Percentiles rank a stretch among this genome's conserved stretches.
Evolutionary conservation across 2,888 invertebrate genomes (phyloP).

Genomic region (Netelia inedita): DNA sequence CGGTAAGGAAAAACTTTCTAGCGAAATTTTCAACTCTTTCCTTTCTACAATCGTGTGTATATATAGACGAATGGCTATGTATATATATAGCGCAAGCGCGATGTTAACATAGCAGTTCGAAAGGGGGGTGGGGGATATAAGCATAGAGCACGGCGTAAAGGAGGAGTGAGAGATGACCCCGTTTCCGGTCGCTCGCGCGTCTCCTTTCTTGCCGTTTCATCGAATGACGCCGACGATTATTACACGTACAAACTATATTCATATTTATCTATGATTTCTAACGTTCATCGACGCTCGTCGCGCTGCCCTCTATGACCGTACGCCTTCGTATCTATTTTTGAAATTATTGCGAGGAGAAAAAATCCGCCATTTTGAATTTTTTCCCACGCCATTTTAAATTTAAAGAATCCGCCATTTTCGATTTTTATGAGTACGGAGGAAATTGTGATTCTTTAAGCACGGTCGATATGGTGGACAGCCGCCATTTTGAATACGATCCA

Average conservation of each 20-base stretch:
- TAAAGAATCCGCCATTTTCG: no score
- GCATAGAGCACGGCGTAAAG: constrained; percentile 31
- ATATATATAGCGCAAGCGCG: neutral
- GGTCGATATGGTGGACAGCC: no score
- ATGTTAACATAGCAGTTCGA: no score
- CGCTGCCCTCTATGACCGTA: constrained; percentile 15
- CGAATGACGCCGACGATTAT: constrained; percentile 54
- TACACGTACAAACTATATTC: neutral
- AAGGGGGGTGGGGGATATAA: constrained; percentile 17
- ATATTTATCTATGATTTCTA: constrained; percentile 4
- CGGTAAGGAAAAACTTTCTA: constrained; percentile 72
- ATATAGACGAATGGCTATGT: neutral
- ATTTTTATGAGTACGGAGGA: no score
- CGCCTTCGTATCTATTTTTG: constrained; percentile 11
- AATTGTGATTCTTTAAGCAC: no score
- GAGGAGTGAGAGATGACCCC: constrained; percentile 61
- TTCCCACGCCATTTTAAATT: neutral
- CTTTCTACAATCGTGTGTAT: constrained; percentile 58
- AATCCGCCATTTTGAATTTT: constrained; percentile 6
- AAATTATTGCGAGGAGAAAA: neutral
- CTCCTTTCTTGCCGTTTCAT: constrained; percentile 62
- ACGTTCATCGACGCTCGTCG: neutral
- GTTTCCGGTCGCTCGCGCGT: constrained; percentile 55
- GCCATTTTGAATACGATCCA: no score
- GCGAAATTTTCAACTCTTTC: constrained; percentile 69